A percentile compares a stretch with the other conserved stretches of the same genome.
These are phyloP conservation scores for Ariolimax columbianus DNA, from an alignment of 2,888 invertebrate genomes.

Conservation along the genomic window DNA sequence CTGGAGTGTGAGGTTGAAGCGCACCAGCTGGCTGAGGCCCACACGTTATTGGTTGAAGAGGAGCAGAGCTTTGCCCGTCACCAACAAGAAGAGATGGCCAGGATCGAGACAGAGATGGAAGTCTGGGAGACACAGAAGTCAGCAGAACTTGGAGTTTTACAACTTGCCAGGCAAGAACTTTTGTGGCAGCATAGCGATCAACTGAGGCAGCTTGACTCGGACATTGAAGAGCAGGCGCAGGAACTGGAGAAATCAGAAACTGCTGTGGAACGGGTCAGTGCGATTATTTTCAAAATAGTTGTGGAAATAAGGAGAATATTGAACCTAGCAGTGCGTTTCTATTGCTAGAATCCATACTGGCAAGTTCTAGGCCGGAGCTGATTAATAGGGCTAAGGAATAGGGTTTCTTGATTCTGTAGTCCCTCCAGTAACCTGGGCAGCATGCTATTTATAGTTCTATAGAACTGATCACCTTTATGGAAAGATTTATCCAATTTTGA, in stretches of 20 bases:
- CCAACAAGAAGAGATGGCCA: conserved; percentile 66
- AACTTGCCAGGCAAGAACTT: conserved; percentile 22
- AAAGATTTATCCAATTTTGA: too few species aligned
- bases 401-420: too few species aligned
- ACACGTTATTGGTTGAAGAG: conserved; percentile 63
- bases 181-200: conserved; percentile 48
- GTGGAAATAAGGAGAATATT: too few species aligned
- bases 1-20: conserved; percentile 59
- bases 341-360: too few species aligned
- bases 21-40: conserved; percentile 64
- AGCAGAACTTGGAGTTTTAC: conserved; percentile 15
- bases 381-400: too few species aligned
- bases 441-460: too few species aligned
- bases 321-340: too few species aligned
- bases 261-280: conserved; percentile 31
- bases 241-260: conserved; percentile 11
- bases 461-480: too few species aligned
- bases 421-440: too few species aligned
- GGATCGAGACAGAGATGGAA: conserved; percentile 69
- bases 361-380: too few species aligned
- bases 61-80: conserved; percentile 63
- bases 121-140: conserved; percentile 81
- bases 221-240: conserved; percentile 30
- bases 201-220: conserved; percentile 33
- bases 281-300: too few species aligned